Percentiles rank a stretch among this genome's conserved stretches.
Conservation (phyloP, 2,113 vertebrate species). For the Odocoileus hemionus region DNA sequence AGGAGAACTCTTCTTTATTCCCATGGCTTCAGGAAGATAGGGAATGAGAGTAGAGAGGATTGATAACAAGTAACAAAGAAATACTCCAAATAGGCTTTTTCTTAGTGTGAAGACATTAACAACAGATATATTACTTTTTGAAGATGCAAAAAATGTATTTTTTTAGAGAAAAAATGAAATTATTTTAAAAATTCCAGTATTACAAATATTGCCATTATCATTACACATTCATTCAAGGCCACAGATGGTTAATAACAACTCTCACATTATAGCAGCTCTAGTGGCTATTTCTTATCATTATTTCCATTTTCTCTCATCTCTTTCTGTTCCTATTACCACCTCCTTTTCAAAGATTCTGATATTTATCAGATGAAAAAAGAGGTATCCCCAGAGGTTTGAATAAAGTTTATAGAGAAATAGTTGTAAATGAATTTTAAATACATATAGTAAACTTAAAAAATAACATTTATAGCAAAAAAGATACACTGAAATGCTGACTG, state of each 20-base stretch:
- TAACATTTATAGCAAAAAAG: neutral
- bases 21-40: constrained; percentile 90
- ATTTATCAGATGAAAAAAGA: neutral
- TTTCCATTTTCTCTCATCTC: neutral
- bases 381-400: neutral
- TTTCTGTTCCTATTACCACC: neutral
- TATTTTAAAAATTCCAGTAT: neutral
- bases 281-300: neutral
- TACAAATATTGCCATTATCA: neutral
- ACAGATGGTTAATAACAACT: neutral
- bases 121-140: neutral
- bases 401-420: neutral
- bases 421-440: neutral
- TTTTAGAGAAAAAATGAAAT: neutral
- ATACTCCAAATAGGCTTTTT: neutral
- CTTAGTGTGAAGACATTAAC: neutral
- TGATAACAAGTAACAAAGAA: constrained; percentile 15
- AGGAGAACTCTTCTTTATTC: constrained; percentile 99
- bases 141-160: neutral
- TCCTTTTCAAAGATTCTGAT: neutral
- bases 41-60: constrained; percentile 15
- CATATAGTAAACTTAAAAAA: constrained; percentile 5
- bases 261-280: neutral
- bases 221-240: neutral
- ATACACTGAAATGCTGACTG: neutral